Evolutionary conservation across 2,888 invertebrate genomes (phyloP), one percentile per base, ranked within the genome.

Genomic region (Macaria liturata): DNA sequence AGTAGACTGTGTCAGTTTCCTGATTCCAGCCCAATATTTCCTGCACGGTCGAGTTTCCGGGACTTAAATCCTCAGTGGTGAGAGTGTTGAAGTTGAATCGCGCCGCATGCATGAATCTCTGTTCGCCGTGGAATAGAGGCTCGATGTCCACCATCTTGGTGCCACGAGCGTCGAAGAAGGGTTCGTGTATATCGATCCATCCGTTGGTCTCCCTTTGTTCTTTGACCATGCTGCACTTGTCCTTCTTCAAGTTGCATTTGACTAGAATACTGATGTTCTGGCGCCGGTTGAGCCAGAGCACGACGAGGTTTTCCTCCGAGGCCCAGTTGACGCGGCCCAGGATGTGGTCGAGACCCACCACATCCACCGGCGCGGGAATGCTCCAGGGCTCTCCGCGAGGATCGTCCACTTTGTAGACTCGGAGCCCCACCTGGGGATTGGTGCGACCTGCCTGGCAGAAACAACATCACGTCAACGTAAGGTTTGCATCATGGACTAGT

Each of bases 251-350:
- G 54, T 92, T 84, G 75, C 96, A 96, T 32, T 94, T 86, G 9
- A 94, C 91, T 45, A 95, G 74, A 31, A 94, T 84, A 40, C 94
- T 93, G 51, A 93, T 72, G 76, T 95, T 98, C 83, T 99, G 98
- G 32, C 96, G 93, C 53, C 98, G 93, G 81, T 98, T 98, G 55
- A 97, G 90, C 95, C 98, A 98, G 4, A 96, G 93, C 0, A 96
- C 95, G 1, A 94, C 85, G 0, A 98, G 78, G 34, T 94, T 93
- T 0, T 93, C 83, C 53, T 94, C 92, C 32, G 94, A 94, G 9
- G 95, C 93, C 98, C 98, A 98, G 37, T 91, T 92, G 0, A 98
- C 95, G 60, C 93, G 92, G 54, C 93, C 94, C 9, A 96, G 78
- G 50, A 96, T 93, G 69, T 95, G 93, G 72, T 96, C 96, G 0